Base-by-base conservation (phyloP, 2,113 vertebrate species). In the Nibea coibor region DNA sequence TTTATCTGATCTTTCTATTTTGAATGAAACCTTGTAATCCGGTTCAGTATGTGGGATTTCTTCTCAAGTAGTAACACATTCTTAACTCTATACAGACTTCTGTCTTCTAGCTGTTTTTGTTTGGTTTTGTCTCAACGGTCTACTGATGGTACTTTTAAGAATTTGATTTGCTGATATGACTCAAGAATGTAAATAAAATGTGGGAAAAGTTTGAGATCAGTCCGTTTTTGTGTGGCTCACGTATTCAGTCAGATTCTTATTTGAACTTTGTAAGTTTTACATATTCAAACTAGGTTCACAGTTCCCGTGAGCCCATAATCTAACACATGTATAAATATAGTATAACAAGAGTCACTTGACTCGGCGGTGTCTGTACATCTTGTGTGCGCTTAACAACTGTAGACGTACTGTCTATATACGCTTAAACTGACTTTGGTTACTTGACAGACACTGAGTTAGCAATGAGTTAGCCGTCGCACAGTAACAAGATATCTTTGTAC, bases 181-280 rank as follows among this genome's bases (percentile, higher is more conserved):
- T 93, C 78, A 87, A 92, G 72, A 89, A 91, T 95, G 91, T 97
- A 96, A 96, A 97, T 96, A 96, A 93, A 93, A 93, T 94, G 83
- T 63, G 59, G 45, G 91, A 93, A 84, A 83, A 72, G 48, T 74
- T 85, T 66, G 48, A 84, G 80, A 77, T 62, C 35, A 39, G 35
- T 39, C 35, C 35, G 2, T 39, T 39, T 39, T 39, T 39, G 35
- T 39, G 35, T 8, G 35, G 7, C 35, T 39, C 28, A 58, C 45
- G 28, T 20, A 48, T 9, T 10, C 16, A 72, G 48, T 53, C 19
- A 10, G 9, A 74, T 65, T 14, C 26, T 39, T 43, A 1, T 48
- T 0, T 31, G 1, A 66, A 31, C 14, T 24, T 63, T 11, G 31
- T 48, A 45, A 45, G 15, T 24, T 35, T 24, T 11, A 39, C 0